Percentiles rank a stretch among this genome's conserved stretches.
phyloP scores from a whole-genome alignment of 1,140 invertebrate species.

The Varroa destructor region DNA sequence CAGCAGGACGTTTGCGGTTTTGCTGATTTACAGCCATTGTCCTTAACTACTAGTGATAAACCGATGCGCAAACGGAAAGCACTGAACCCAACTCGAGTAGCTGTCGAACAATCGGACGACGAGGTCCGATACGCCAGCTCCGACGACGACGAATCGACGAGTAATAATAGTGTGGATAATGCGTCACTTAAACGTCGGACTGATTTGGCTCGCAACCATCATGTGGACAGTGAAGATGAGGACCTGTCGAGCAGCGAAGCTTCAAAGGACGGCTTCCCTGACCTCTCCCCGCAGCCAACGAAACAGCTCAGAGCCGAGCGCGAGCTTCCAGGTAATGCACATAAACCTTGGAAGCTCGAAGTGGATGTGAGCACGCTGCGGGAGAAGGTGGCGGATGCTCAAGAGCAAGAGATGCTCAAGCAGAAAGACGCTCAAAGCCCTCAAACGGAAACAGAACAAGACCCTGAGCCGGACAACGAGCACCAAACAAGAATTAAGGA shows the following conservation, averaged over 20 bases:
- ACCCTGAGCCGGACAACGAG: too few species aligned
- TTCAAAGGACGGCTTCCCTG: slow-evolving; percentile 28
- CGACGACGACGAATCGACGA: slow-evolving; percentile 33
- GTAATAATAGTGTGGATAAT: slow-evolving; percentile 40
- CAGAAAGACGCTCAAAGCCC: too few species aligned
- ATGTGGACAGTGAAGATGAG: slow-evolving; percentile 30
- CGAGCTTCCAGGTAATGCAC: slow-evolving; percentile 5
- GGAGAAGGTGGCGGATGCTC: too few species aligned
- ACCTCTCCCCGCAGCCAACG: slow-evolving; percentile 16
- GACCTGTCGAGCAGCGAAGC: slow-evolving; percentile 28
- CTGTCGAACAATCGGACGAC: slow-evolving; percentile 41
- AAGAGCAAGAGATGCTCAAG: too few species aligned
- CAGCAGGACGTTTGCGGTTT: too few species aligned
- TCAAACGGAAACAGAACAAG: too few species aligned
- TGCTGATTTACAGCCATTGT: slow-evolving; percentile 44
- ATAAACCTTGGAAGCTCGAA: slow-evolving; percentile 20
- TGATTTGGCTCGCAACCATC: not conserved
- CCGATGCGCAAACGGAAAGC: slow-evolving; percentile 65
- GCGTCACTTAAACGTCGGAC: slow-evolving; percentile 1
- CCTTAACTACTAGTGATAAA: slow-evolving; percentile 41
- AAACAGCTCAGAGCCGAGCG: slow-evolving; percentile 27
- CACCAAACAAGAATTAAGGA: too few species aligned
- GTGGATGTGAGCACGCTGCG: slow-evolving; percentile 22
- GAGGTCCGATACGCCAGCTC: slow-evolving; percentile 32
- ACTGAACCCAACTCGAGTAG: slow-evolving; percentile 63